Evolutionary conservation across 2,113 vertebrate genomes (phyloP).

Genomic region (Sylvietta virens): DNA sequence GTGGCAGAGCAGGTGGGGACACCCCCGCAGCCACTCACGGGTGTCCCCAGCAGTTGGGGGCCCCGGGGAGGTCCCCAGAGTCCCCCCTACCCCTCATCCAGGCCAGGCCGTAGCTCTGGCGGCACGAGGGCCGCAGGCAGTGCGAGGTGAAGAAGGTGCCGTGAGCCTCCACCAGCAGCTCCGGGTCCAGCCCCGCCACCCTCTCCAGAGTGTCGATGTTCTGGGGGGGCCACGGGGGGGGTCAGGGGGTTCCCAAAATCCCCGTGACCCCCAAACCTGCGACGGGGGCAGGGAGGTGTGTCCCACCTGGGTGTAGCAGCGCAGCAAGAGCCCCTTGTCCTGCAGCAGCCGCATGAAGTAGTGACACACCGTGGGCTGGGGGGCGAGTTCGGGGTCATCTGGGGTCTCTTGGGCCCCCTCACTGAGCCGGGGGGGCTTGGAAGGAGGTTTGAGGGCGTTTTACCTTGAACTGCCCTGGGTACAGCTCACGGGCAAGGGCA

Average conservation of each 20-base stretch:
- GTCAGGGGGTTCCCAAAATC: no score
- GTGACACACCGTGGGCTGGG: slow-evolving; percentile 87
- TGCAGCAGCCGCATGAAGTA: slow-evolving; percentile 91
- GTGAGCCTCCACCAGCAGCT: slow-evolving; percentile 88
- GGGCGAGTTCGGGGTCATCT: background rate
- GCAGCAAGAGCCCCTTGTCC: slow-evolving; percentile 83
- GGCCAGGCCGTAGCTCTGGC: slow-evolving; percentile 72
- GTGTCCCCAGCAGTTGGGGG: background rate
- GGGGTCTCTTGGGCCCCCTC: no score
- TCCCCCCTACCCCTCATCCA: slow-evolving; percentile 88
- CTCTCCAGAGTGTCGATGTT: slow-evolving; percentile 92
- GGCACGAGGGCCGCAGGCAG: slow-evolving; percentile 79
- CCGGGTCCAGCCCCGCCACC: slow-evolving; percentile 80
- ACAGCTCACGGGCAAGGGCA: slow-evolving; percentile 86
- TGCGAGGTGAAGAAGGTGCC: slow-evolving; percentile 89
- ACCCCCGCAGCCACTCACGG: rapidly evolving
- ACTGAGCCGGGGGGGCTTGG: rapidly evolving
- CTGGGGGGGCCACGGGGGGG: slow-evolving; percentile 31
- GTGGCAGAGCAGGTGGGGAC: no score
- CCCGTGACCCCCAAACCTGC: background rate
- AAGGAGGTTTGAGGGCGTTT: background rate
- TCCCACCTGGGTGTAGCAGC: slow-evolving; percentile 79
- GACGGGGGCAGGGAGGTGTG: rapidly evolving
- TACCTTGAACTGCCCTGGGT: slow-evolving; percentile 93
- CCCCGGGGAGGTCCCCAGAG: no score